phyloP scores from a whole-genome alignment of 2,888 invertebrate species.

The Hypsopygia costalis region DNA sequence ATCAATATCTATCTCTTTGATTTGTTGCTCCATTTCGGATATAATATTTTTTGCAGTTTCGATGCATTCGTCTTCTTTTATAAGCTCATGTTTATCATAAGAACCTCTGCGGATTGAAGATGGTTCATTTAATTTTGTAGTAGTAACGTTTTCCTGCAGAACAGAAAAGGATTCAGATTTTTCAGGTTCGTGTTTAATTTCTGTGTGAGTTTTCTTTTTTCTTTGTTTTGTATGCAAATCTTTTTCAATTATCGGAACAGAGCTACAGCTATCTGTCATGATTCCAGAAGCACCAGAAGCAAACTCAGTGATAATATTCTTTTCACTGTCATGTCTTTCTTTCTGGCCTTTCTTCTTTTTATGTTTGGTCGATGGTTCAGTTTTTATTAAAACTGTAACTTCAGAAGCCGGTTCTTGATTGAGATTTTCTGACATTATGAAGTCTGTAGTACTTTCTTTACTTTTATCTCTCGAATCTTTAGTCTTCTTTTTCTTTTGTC shows the following conservation, averaged over 20 bases:
- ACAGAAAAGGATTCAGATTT: background rate
- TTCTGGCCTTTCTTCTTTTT: slow-evolving; percentile 43
- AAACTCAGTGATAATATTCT: slow-evolving; percentile 18
- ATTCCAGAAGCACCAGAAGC: slow-evolving; percentile 10
- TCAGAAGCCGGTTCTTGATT: background rate
- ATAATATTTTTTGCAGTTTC: no score
- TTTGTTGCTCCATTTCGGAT: no score
- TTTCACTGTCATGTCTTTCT: slow-evolving; percentile 20
- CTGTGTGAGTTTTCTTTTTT: background rate
- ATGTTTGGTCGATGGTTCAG: slow-evolving; percentile 24
- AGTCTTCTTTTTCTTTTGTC: slow-evolving; percentile 55
- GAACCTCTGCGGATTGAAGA: no score
- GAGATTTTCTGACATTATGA: slow-evolving; percentile 10
- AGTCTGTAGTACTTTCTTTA: slow-evolving; percentile 28
- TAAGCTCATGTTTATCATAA: no score
- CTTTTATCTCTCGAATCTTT: slow-evolving; percentile 43
- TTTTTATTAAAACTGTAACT: slow-evolving; percentile 1
- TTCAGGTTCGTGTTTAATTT: background rate
- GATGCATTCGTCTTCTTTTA: no score
- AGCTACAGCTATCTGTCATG: background rate
- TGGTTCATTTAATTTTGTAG: no score
- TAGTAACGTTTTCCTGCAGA: no score
- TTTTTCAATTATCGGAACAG: slow-evolving; percentile 12
- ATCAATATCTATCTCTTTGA: no score
- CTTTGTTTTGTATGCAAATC: slow-evolving; percentile 21